Conservation (phyloP, 2,797 vertebrate genomes). For the Myripristis murdjan region DNA sequence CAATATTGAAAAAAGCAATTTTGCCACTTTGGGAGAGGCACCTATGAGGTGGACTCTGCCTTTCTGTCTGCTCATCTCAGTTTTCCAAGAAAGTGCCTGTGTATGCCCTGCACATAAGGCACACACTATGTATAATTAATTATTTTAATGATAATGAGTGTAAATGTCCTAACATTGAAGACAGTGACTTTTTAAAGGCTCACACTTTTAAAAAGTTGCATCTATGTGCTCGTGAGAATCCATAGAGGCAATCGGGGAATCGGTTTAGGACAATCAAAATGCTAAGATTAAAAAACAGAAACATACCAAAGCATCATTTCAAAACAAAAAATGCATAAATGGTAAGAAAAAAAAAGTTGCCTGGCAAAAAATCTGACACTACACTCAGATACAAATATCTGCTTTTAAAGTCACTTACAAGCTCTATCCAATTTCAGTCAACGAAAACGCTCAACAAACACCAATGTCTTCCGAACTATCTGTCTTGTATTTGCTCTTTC, state of each 20-base stretch:
- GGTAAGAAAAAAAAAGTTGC: not conserved
- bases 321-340: too few species aligned
- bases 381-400: not conserved
- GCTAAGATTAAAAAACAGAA: not conserved
- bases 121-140: constrained; percentile 6
- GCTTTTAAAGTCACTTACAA: not conserved
- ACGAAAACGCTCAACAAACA: not conserved
- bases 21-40: constrained; percentile 44
- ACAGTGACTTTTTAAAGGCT: too few species aligned
- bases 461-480: not conserved
- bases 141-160: not conserved
- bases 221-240: not conserved
- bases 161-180: not conserved
- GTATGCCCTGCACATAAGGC: constrained; percentile 1
- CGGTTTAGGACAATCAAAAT: not conserved
- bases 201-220: not conserved
- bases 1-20: constrained; percentile 56
- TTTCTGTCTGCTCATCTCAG: constrained; percentile 1
- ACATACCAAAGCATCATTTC: not conserved
- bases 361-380: too few species aligned
- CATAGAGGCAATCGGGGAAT: not conserved
- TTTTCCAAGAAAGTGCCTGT: constrained; percentile 18
- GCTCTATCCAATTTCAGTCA: constrained; percentile 1
- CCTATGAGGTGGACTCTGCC: constrained; percentile 40
- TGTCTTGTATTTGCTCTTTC: constrained; percentile 25